Base-by-base conservation (phyloP, 2,888 invertebrate genomes). In the Dugesia japonica region DNA sequence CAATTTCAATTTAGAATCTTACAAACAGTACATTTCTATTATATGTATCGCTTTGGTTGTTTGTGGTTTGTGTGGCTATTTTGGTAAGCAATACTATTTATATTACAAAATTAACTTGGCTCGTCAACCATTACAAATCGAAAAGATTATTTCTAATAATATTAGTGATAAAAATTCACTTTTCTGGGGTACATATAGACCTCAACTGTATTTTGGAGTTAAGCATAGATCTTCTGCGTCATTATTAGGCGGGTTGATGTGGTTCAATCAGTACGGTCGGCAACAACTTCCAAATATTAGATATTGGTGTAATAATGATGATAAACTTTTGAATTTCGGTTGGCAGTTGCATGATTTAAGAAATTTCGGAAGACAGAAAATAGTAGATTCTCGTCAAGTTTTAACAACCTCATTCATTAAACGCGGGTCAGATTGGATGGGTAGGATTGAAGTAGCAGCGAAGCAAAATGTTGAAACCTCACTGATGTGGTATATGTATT, bases 271-370 rank as follows among this genome's bases (percentile, higher is more conserved):
- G 17, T n/a, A n/a, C n/a, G 56, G 56, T 13, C 73, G 71, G 23
- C 28, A 72, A 1, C 15, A 74, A 26, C 56, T 28, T 4, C 79
- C 71, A 76, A 76, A 74, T 31, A 75, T 80, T 28, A 79, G 92
- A 79, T 94, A 95, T 83, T 92, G 92, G 91, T 95, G 94, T 83
- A 91, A 92, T 77, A 92, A 92, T 83, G 88, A 89, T 28, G 94
- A 94, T 82, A n/a, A 74, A 72, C 20, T 75, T 1, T 13, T 7
- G n/a, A 75, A 26, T 27, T 72, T 9, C 13, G 28, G 33, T 0
- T 98, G 98, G 98, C 84, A 89, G 1, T 89, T 91, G 79, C 97
- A 98, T 82, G 95, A 99, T 83, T 95, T 95, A 0, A 87, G 88
- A 42, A 89, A 89, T 7, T 97, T 97, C 85, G 98, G 98, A 0